A percentile compares a stretch with the other conserved stretches of the same genome.
Conservation (phyloP, 1,140 invertebrate species). For the Conus ventricosus region DNA sequence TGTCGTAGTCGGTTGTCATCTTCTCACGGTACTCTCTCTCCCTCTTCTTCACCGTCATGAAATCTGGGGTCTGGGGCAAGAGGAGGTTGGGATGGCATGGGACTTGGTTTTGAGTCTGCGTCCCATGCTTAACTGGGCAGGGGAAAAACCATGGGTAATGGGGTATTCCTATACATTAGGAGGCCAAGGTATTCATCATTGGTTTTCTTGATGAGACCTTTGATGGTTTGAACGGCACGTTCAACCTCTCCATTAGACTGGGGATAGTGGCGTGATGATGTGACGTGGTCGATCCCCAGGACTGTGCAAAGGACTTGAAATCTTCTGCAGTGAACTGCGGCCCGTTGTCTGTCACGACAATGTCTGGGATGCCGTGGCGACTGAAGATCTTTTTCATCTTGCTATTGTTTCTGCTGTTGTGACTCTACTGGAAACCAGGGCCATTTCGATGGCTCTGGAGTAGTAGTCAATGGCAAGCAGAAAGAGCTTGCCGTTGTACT, state of each 20-base stretch:
- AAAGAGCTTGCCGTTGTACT: slow-evolving; percentile 39
- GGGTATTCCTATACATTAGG: no score
- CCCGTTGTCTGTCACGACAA: slow-evolving; percentile 68
- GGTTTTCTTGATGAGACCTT: slow-evolving; percentile 31
- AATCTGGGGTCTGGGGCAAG: no score
- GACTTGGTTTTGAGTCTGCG: no score
- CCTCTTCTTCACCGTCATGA: no score
- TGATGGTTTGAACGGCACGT: slow-evolving; percentile 51
- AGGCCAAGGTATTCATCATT: no score
- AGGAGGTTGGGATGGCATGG: no score
- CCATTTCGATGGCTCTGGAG: slow-evolving; percentile 42
- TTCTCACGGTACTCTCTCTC: no score
- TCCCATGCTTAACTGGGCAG: no score
- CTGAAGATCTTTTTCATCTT: slow-evolving; percentile 49
- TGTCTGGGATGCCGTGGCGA: slow-evolving; percentile 49
- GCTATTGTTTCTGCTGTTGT: slow-evolving; percentile 1
- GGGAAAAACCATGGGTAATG: no score
- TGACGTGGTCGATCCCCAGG: slow-evolving; percentile 67
- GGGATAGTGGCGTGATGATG: slow-evolving; percentile 47
- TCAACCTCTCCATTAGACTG: slow-evolving; percentile 53
- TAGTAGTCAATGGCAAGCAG: slow-evolving; percentile 51
- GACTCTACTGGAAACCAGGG: not conserved
- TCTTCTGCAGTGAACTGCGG: slow-evolving; percentile 72
- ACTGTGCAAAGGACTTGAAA: slow-evolving; percentile 71
- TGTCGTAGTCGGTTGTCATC: no score